A percentile compares a stretch with the other conserved stretches of the same genome.
These are phyloP conservation scores for Stegodyphus dumicola DNA, from an alignment of 1,140 invertebrate species.

Conservation along the genomic window DNA sequence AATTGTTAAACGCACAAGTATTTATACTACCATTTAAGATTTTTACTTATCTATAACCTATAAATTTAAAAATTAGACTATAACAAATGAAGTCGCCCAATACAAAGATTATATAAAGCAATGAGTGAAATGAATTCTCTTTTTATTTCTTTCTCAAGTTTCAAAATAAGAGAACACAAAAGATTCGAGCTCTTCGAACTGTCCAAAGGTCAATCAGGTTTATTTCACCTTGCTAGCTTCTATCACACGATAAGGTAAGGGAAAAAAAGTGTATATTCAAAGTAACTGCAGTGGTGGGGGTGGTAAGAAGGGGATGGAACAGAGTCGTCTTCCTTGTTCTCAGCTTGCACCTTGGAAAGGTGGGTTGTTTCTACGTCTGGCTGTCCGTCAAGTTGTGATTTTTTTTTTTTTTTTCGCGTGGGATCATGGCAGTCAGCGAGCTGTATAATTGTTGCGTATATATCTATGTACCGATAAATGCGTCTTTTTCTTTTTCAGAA, in stretches of 20 bases:
- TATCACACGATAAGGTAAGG: neutral
- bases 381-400: constrained; percentile 5
- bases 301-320: neutral
- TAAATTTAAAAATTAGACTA: too few relatives aligned
- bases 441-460: constrained; percentile 24
- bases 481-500: neutral
- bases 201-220: neutral
- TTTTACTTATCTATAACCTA: too few relatives aligned
- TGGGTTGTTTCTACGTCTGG: constrained; percentile 11
- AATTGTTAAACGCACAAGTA: too few relatives aligned
- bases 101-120: too few relatives aligned
- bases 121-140: too few relatives aligned
- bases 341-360: constrained; percentile 8
- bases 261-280: too few relatives aligned
- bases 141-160: too few relatives aligned
- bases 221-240: neutral
- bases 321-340: constrained; percentile 21
- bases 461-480: constrained; percentile 18
- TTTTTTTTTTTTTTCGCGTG: constrained; percentile 15
- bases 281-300: too few relatives aligned
- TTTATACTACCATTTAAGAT: too few relatives aligned
- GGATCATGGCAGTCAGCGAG: constrained; percentile 18
- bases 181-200: too few relatives aligned
- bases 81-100: too few relatives aligned
- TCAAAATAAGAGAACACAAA: too few relatives aligned